Percentiles rank a stretch among this genome's conserved stretches.
Conservation (phyloP, 2,113 vertebrate species). For the Ivindomyrus marchei region DNA sequence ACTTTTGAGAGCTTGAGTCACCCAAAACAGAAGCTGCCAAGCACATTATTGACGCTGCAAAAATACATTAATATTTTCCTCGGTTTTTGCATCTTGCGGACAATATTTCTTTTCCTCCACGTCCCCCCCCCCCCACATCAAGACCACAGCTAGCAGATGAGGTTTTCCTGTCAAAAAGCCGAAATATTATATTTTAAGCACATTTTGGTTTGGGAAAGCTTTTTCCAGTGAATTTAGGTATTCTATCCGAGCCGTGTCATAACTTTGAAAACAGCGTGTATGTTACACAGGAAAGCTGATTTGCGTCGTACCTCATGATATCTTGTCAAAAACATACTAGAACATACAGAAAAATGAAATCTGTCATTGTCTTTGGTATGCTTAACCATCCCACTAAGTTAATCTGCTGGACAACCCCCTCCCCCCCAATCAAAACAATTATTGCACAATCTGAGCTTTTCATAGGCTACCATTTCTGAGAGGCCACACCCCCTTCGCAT, state of each 20-base stretch:
- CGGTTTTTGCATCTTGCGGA: slow-evolving; percentile 27
- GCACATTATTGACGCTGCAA: slow-evolving; percentile 45
- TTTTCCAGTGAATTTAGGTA: slow-evolving; percentile 23
- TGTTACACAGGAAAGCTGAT: background rate
- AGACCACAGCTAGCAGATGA: slow-evolving; percentile 38
- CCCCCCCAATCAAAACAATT: background rate
- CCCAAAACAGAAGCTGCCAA: slow-evolving; percentile 41
- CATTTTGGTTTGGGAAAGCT: slow-evolving; percentile 37
- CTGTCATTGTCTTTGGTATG: background rate
- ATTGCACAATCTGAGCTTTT: background rate
- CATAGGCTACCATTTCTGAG: background rate
- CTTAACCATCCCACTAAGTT: background rate
- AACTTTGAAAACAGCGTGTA: slow-evolving; percentile 22
- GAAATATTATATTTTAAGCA: slow-evolving; percentile 34
- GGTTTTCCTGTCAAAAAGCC: slow-evolving; percentile 37
- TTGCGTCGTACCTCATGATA: slow-evolving; percentile 26
- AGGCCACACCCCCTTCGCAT: background rate
- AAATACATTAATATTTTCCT: slow-evolving; percentile 43
- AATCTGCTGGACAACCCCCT: background rate
- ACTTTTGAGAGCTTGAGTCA: slow-evolving; percentile 28
- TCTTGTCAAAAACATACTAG: slow-evolving; percentile 25
- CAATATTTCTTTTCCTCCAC: slow-evolving; percentile 24
- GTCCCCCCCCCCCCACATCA: slow-evolving; percentile 10
- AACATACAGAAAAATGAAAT: slow-evolving; percentile 13
- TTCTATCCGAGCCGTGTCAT: background rate